Conservation (phyloP, 1,140 invertebrate genomes). For the Colletes latitarsis region DNA sequence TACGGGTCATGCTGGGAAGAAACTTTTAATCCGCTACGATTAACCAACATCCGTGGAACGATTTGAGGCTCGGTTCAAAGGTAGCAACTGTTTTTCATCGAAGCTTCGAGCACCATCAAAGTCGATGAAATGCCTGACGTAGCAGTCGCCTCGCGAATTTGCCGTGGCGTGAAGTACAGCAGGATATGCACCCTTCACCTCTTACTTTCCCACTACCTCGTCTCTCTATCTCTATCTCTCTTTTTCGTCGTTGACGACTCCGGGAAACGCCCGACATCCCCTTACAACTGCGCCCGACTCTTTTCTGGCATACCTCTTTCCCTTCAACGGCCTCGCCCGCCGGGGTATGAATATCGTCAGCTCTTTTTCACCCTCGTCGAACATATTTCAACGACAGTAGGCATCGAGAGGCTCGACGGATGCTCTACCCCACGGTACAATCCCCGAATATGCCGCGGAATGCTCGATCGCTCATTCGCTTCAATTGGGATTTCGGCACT, state of each 20-base stretch:
- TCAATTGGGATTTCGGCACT: conserved; percentile 63
- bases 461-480: conserved; percentile 63
- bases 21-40: conserved; percentile 19
- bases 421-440: conserved; percentile 48
- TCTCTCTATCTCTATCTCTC: neutral
- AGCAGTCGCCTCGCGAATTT: conserved; percentile 61
- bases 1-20: neutral
- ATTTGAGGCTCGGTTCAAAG: conserved; percentile 15
- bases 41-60: conserved; percentile 8
- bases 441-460: conserved; percentile 62
- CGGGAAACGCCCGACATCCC: conserved; percentile 56
- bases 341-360: conserved; percentile 71
- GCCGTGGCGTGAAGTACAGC: conserved; percentile 61
- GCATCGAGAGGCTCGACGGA: conserved; percentile 59
- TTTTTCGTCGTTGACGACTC: conserved; percentile 59
- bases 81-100: conserved; percentile 51
- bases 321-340: conserved; percentile 4
- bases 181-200: conserved; percentile 55
- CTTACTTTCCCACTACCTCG: conserved; percentile 36
- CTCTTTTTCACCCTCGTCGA: conserved; percentile 73
- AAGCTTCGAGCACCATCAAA: conserved; percentile 58
- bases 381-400: conserved; percentile 70
- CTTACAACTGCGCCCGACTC: conserved; percentile 36
- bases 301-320: neutral
- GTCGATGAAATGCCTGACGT: conserved; percentile 65